Evolutionary conservation across 2,797 vertebrate genomes (phyloP), one percentile per base, ranked within the genome.

Genomic region (Notamacropus eugenii): DNA sequence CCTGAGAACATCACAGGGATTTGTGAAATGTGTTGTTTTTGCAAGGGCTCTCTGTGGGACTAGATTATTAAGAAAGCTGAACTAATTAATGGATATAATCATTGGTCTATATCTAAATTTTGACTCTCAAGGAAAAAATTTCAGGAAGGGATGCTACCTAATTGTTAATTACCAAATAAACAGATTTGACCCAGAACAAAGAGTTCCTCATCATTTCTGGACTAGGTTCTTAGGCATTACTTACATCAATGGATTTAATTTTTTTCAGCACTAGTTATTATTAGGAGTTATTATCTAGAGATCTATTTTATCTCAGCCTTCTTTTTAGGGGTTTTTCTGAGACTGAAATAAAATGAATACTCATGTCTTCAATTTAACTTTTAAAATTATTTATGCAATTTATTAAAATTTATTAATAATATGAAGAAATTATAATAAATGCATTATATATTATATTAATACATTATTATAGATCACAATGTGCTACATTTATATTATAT

Each of bases 1-100:
- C 90, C 67, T 93, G 6, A 62, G 9, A 74, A 91, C 55, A 46
- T 91, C 55, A 55, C 93, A 40, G 95, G 57, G 55, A 93, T 92
- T 95, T 74, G 92, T 74, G 92, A 95, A 92, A 95, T 93, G 54
- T 12, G 74, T 31, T 54, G 22, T 96, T 58, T 96, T 58, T 93
- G 34, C 31, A 62, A 94, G n/a, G 14, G 10, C 92, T 96, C 95
- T 94, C 67, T 40, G 9, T 24, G 90, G 87, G 92, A 54, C 14
- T 55, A 40, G 27, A 13, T 91, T 90, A 56, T 52, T 54, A 34
- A 93, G 54, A 55, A 91, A 27, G 46, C 8, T 28, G 50, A 87
- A 50, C 6, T 54, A 13, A 28, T 91, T 50, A 29, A 6, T 74
- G 91, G 90, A 55, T 92, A 96, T 90, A 93, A 95, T 97, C 92